A percentile compares a stretch with the other conserved stretches of the same genome.
Conservation (phyloP, 2,113 vertebrate genomes). For the Rhodinocichla rosea region DNA sequence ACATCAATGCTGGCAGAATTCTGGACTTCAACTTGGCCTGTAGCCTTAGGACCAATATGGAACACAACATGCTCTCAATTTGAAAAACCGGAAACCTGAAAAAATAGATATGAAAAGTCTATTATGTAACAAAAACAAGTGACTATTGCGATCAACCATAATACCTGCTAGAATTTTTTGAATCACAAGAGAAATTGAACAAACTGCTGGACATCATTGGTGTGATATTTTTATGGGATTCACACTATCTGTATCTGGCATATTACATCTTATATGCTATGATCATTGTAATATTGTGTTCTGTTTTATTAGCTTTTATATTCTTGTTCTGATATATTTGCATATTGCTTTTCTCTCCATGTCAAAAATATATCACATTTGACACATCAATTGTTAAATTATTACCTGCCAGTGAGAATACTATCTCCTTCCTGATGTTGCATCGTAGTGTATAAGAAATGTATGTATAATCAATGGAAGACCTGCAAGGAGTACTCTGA, state of each 20-base stretch:
- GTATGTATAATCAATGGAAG: not conserved
- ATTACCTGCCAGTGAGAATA: not conserved
- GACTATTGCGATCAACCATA: not conserved
- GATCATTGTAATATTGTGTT: not conserved
- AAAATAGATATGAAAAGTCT: not conserved
- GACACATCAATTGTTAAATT: not conserved
- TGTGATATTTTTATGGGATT: not conserved
- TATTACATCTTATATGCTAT: not conserved
- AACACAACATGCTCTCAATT: not conserved
- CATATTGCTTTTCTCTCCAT: not conserved
- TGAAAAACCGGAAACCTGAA: not conserved
- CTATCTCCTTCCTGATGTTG: not conserved
- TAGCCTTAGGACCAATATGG: not conserved
- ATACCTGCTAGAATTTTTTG: not conserved
- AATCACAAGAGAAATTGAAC: not conserved
- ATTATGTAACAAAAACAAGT: not conserved
- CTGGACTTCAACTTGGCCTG: not conserved
- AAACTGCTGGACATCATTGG: not conserved
- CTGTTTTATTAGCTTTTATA: not conserved
- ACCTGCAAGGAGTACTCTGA: not conserved
- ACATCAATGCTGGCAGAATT: not conserved
- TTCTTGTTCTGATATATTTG: not conserved
- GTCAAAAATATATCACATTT: not conserved
- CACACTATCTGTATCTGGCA: not conserved
- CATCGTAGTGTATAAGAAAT: not conserved